These are phyloP conservation scores for Drosophila phalerata DNA, from an alignment of 2,888 invertebrate species.

Conservation along the genomic window DNA sequence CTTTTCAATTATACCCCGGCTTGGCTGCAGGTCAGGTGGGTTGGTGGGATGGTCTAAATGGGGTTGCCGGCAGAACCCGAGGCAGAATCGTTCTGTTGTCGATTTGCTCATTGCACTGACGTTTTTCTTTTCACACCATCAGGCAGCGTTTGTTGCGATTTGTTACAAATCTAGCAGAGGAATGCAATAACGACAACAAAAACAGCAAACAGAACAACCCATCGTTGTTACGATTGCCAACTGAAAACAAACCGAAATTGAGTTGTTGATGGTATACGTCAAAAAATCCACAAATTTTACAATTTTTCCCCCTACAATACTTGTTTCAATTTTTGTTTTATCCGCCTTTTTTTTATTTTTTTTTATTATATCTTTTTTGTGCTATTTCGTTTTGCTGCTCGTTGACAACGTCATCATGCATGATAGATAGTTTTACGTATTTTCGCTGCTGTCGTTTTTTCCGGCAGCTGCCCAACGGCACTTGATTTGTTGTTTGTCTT, in stretches of 20 bases:
- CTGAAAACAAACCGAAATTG: slow-evolving; percentile 62
- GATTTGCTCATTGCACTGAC: slow-evolving; percentile 64
- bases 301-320: slow-evolving; percentile 14
- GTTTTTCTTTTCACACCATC: slow-evolving; percentile 78
- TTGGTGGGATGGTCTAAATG: not conserved
- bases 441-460: slow-evolving; percentile 61
- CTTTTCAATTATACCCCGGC: slow-evolving; percentile 70
- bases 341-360: slow-evolving; percentile 12
- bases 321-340: slow-evolving; percentile 34
- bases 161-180: slow-evolving; percentile 59
- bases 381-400: slow-evolving; percentile 26
- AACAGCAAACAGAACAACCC: slow-evolving; percentile 15
- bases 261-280: slow-evolving; percentile 70
- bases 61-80: slow-evolving; percentile 8
- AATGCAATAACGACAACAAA: slow-evolving; percentile 23
- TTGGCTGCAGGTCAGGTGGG: slow-evolving; percentile 20
- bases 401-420: slow-evolving; percentile 75
- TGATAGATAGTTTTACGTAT: slow-evolving; percentile 81
- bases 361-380: slow-evolving; percentile 19
- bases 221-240: slow-evolving; percentile 25
- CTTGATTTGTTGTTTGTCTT: slow-evolving; percentile 81
- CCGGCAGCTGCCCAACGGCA: slow-evolving; percentile 69
- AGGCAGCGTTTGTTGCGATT: slow-evolving; percentile 71
- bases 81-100: slow-evolving; percentile 46
- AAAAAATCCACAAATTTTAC: slow-evolving; percentile 65